A percentile compares a stretch with the other conserved stretches of the same genome.
Conservation (phyloP, 2,888 invertebrate genomes). For the Mesorhabditis sp. region DNA sequence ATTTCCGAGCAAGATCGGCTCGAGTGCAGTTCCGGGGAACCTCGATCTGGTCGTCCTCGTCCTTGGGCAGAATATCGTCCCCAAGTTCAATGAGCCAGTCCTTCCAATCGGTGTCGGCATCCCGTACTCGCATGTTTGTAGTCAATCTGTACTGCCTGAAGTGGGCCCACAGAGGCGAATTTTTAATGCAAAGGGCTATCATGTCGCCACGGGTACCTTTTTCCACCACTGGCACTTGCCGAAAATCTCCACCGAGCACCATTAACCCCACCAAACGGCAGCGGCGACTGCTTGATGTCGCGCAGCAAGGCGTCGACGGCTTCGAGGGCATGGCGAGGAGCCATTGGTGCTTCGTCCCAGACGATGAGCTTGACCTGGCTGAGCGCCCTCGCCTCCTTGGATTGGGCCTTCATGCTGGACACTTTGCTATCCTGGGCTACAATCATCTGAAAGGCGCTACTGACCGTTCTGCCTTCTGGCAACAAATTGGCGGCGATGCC, state of each 20-base stretch:
- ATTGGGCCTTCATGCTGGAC: background rate
- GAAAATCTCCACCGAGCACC: conserved; percentile 21
- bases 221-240: conserved; percentile 19
- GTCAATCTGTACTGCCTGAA: conserved; percentile 12
- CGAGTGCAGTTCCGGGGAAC: background rate
- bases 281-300: conserved; percentile 11
- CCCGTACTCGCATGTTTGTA: conserved; percentile 13
- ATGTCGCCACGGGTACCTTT: conserved; percentile 8
- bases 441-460: conserved; percentile 16
- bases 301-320: conserved; percentile 15
- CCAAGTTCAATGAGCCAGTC: conserved; percentile 15
- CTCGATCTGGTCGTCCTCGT: background rate
- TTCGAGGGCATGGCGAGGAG: conserved; percentile 12
- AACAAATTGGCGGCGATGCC: conserved; percentile 24
- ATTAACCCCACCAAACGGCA: conserved; percentile 21
- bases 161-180: conserved; percentile 7
- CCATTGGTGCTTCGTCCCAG: conserved; percentile 20
- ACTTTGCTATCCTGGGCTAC: conserved; percentile 8
- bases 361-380: conserved; percentile 11
- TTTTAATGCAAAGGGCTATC: conserved; percentile 14
- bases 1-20: conserved; percentile 10
- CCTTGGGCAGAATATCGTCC: conserved; percentile 11
- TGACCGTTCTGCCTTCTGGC: conserved; percentile 20
- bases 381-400: conserved; percentile 5
- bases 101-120: conserved; percentile 9